Conservation (phyloP, 2,113 vertebrate genomes). For the Melanotaenia duboulayi region DNA sequence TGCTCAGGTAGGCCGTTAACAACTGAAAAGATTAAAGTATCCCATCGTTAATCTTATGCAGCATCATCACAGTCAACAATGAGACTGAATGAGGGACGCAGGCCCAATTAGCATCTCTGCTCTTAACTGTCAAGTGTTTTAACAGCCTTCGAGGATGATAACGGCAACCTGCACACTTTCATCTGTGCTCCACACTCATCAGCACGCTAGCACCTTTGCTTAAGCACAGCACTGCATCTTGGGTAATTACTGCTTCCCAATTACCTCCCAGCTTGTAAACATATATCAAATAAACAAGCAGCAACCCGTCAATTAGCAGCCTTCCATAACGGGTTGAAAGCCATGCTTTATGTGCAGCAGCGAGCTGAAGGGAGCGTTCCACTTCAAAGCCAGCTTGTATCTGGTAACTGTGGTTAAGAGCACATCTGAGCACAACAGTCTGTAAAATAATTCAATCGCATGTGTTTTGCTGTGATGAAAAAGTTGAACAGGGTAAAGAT, state of each 20-base stretch:
- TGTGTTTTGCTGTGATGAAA: constrained; percentile 69
- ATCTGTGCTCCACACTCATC: constrained; percentile 68
- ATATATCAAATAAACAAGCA: constrained; percentile 85
- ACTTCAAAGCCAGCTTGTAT: constrained; percentile 76
- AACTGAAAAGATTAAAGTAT: constrained; percentile 45
- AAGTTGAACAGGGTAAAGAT: constrained; percentile 33
- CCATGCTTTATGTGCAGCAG: constrained; percentile 64
- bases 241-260: constrained; percentile 82
- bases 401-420: constrained; percentile 49
- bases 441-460: constrained; percentile 69
- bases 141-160: constrained; percentile 62
- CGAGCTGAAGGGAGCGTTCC: constrained; percentile 28
- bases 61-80: constrained; percentile 69
- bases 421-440: constrained; percentile 44
- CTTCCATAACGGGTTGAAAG: constrained; percentile 73
- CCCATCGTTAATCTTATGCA: constrained; percentile 31
- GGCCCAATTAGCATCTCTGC: constrained; percentile 71
- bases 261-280: constrained; percentile 80
- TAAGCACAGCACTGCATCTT: constrained; percentile 63
- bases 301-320: constrained; percentile 82
- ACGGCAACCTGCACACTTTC: constrained; percentile 71
- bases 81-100: constrained; percentile 42
- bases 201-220: constrained; percentile 52
- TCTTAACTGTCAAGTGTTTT: constrained; percentile 59
- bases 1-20: constrained; percentile 47